Conservation (phyloP, 2,797 vertebrate genomes). For the Thamnophis elegans region DNA sequence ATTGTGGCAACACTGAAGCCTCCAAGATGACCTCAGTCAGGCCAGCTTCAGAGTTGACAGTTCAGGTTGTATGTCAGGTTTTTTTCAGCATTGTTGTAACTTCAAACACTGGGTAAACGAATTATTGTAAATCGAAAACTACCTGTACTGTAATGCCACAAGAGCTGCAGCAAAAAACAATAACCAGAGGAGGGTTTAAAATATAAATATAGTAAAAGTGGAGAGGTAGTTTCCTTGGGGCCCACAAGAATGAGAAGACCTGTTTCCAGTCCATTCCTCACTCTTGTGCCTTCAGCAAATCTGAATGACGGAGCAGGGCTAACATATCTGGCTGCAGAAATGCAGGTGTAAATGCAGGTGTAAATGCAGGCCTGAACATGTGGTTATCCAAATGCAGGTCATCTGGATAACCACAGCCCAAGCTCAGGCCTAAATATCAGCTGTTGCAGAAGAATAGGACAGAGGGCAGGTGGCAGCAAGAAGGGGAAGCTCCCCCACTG, state of each 20-base stretch:
- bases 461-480: not conserved
- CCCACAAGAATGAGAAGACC: not conserved
- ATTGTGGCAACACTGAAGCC: too few species aligned
- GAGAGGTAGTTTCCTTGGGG: not conserved
- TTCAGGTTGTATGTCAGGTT: too few species aligned
- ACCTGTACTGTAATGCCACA: not conserved
- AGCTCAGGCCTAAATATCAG: not conserved
- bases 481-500: not conserved
- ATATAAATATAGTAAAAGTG: not conserved
- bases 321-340: not conserved
- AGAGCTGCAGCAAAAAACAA: not conserved
- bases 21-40: too few species aligned
- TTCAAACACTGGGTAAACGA: not conserved
- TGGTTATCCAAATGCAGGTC: not conserved
- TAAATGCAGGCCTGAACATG: not conserved
- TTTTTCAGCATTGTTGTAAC: too few species aligned
- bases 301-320: not conserved
- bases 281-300: not conserved
- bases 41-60: too few species aligned
- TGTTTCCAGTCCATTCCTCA: not conserved
- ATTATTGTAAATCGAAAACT: not conserved
- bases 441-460: not conserved
- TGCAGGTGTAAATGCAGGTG: not conserved
- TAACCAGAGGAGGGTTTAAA: not conserved
- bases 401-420: not conserved